Percentiles rank a stretch among this genome's conserved stretches.
Evolutionary conservation across 2,888 invertebrate species (phyloP).

Genomic region (Lycaena phlaeas): DNA sequence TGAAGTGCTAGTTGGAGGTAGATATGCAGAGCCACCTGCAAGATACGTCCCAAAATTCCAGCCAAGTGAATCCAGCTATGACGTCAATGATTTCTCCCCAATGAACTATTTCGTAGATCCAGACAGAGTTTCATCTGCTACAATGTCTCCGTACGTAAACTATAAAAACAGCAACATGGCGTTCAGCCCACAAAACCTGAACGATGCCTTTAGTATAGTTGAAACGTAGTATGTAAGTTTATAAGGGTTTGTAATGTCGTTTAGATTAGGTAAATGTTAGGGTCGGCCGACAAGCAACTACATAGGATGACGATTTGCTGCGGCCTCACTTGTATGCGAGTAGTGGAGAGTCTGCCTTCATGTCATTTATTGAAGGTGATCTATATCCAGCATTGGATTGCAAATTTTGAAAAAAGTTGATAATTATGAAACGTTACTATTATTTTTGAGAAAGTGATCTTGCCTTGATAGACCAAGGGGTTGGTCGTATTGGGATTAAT

Average conservation of each 20-base stretch:
- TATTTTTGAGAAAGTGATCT: too few species aligned
- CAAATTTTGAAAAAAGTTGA: too few species aligned
- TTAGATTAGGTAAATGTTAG: neutral
- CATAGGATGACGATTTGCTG: too few species aligned
- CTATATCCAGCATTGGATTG: too few species aligned
- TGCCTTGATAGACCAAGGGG: too few species aligned
- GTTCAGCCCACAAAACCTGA: conserved; percentile 63
- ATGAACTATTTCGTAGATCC: conserved; percentile 28
- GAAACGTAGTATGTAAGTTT: conserved; percentile 28
- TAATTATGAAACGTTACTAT: too few species aligned
- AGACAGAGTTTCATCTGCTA: conserved; percentile 27
- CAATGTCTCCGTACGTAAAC: conserved; percentile 52
- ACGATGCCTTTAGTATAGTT: conserved; percentile 60
- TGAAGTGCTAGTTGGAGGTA: conserved; percentile 21
- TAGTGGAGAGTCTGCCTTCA: too few species aligned
- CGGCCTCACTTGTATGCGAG: too few species aligned
- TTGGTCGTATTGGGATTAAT: too few species aligned
- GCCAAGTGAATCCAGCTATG: conserved; percentile 28
- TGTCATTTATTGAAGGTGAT: too few species aligned
- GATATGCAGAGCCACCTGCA: conserved; percentile 57
- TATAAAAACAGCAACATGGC: conserved; percentile 62
- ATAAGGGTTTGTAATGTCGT: too few species aligned
- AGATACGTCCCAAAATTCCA: conserved; percentile 36
- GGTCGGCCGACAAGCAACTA: too few species aligned
- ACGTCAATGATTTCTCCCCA: conserved; percentile 30